Evolutionary conservation across 1,140 invertebrate species (phyloP), one percentile per base, ranked within the genome.

Genomic region (Drosophila repletoides): DNA sequence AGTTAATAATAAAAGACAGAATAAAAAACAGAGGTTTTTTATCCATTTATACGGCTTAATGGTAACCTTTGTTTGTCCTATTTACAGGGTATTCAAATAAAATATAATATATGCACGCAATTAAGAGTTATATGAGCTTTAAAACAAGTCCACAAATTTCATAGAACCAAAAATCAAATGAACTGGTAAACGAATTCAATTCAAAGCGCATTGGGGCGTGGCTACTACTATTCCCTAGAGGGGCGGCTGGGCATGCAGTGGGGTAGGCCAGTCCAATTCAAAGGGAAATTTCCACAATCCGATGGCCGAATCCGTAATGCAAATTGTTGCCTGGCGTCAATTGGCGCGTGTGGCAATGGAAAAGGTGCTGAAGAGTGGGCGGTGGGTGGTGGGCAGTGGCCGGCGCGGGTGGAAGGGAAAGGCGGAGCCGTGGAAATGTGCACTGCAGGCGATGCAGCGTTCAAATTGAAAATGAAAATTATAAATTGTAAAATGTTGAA

Each of bases 391-490:
- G 19, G 41, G 41, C 21, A n/a, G n/a, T n/a, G n/a, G n/a, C n/a
- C n/a, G 12, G 33, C 5, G 5, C 9, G 17, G n/a, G 17, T 9
- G 31, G 19, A 0, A 7, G 31, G 26, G n/a, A 19, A 14, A 1
- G 17, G 1, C 1, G 5, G 7, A 31, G n/a, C 28, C 17, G 48
- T 24, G 10, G 49, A 40, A 29, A 51, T 33, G 38, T 55, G 43
- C 24, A 29, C 71, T 58, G 31, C 64, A n/a, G 72, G 71, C 41
- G 15, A 4, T 26, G 28, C n/a, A n/a, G n/a, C 10, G 26, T n/a
- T 38, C 69, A 64, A 72, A 60, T 81, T 76, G 64, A 76, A 76
- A 83, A 76, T 83, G 69, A 55, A 76, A 81, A 69, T 69, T 60
- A 58, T 49, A 19, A 73, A 73, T 73, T 58, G 34, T 14, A 6